These are phyloP conservation scores for Terrapene triunguis DNA, from an alignment of 2,113 vertebrate species.

Conservation along the genomic window DNA sequence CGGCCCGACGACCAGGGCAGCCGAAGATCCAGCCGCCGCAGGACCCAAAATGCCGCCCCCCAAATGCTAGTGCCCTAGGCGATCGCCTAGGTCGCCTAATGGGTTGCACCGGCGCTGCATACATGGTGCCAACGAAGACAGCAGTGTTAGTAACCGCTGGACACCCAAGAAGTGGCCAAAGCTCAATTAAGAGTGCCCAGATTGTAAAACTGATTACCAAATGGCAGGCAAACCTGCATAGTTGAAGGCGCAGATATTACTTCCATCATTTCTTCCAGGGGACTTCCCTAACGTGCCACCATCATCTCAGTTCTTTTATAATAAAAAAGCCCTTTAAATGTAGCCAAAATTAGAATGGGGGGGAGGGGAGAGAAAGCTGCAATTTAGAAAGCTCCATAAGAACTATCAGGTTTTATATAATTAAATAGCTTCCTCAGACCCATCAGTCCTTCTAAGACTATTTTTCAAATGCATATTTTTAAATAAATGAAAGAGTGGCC, in stretches of 20 bases:
- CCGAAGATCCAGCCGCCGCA: too few species aligned
- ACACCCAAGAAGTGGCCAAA: neutral
- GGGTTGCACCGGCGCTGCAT: too few species aligned
- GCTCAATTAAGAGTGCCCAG: neutral
- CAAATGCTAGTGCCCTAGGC: too few species aligned
- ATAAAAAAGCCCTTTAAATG: accelerated
- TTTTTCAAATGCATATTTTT: neutral
- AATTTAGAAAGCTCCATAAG: neutral
- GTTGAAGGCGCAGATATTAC: neutral
- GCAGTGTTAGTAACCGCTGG: neutral
- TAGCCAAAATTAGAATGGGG: neutral
- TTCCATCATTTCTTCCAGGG: neutral
- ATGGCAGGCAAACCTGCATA: neutral
- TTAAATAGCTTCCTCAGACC: neutral
- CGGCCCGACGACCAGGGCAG: too few species aligned
- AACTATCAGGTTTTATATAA: neutral
- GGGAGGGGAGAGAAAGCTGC: neutral
- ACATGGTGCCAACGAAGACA: accelerated
- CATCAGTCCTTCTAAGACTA: neutral
- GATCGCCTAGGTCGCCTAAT: too few species aligned
- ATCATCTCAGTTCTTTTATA: neutral
- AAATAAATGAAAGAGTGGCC: neutral
- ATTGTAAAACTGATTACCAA: neutral
- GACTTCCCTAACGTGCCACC: neutral
- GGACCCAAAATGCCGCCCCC: too few species aligned